phyloP scores from a whole-genome alignment of 2,888 invertebrate genomes.

The Clostera curtula region DNA sequence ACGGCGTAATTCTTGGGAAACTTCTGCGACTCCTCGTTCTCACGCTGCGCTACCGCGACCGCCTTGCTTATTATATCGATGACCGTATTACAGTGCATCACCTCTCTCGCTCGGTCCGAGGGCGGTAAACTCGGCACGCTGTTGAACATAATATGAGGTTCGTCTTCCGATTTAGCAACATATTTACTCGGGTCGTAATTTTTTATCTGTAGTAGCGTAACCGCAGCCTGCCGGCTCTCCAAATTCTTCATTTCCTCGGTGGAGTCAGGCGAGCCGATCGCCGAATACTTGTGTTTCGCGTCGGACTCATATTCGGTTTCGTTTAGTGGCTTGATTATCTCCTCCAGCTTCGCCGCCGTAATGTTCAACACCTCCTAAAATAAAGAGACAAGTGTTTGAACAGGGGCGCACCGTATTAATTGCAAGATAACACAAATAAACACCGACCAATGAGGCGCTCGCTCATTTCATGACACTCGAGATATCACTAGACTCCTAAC shows the following conservation, averaged over 20 bases:
- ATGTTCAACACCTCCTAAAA: constrained; percentile 76
- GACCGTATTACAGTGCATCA: constrained; percentile 70
- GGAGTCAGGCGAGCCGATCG: constrained; percentile 66
- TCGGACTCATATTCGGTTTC: constrained; percentile 47
- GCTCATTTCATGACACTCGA: constrained; percentile 48
- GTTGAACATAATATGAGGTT: constrained; percentile 75
- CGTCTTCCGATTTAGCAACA: constrained; percentile 56
- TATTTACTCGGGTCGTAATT: constrained; percentile 70
- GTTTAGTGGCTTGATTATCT: constrained; percentile 68
- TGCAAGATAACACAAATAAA: constrained; percentile 52
- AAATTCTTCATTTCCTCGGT: constrained; percentile 72
- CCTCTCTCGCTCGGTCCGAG: constrained; percentile 69
- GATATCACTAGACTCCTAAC: constrained; percentile 49
- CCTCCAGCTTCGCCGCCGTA: constrained; percentile 75
- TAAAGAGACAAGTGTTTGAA: constrained; percentile 46
- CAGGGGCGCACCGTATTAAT: constrained; percentile 40
- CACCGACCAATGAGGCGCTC: constrained; percentile 56
- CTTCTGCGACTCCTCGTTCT: constrained; percentile 62
- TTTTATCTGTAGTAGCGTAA: constrained; percentile 67
- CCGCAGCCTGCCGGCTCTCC: constrained; percentile 70
- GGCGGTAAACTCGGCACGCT: constrained; percentile 74
- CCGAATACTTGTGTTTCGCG: constrained; percentile 53
- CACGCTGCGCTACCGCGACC: constrained; percentile 67
- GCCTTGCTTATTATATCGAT: constrained; percentile 71
- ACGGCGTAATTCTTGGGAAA: constrained; percentile 47